Percentiles rank a stretch among this genome's conserved stretches.
phyloP scores from a whole-genome alignment of 2,113 vertebrate species.

The Hippopotamus amphibius region DNA sequence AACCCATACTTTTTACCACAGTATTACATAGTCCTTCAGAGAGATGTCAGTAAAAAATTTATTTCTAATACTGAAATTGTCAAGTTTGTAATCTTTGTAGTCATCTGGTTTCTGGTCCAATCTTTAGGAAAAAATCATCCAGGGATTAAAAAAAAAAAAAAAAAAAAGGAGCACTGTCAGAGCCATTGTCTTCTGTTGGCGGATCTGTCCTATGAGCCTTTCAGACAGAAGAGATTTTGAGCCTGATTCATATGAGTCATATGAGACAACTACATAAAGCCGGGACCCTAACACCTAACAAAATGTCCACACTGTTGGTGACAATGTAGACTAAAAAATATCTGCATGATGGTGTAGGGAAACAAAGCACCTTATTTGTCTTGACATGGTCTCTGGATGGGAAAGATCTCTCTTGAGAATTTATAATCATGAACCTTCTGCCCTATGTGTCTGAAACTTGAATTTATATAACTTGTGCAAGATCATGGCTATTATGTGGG shows the following conservation, averaged over 20 bases:
- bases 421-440: not conserved
- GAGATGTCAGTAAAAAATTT: not conserved
- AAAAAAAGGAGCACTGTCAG: not conserved
- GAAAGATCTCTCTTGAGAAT: not conserved
- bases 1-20: not conserved
- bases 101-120: not conserved
- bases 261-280: not conserved
- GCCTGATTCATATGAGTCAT: not conserved
- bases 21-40: not conserved
- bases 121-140: not conserved
- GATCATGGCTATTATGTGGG: not conserved
- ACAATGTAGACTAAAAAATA: not conserved
- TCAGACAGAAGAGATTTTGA: slow-evolving; percentile 1
- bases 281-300: not conserved
- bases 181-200: not conserved
- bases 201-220: slow-evolving; percentile 9
- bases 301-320: not conserved
- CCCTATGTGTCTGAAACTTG: not conserved
- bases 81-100: slow-evolving; percentile 27
- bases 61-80: slow-evolving; percentile 1
- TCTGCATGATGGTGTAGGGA: not conserved
- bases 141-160: not conserved
- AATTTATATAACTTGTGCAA: not conserved
- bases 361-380: not conserved
- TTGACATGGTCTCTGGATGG: not conserved